Evolutionary conservation across 2,797 vertebrate genomes (phyloP), one percentile per base, ranked within the genome.

Genomic region (Acrocephalus scirpaceus): DNA sequence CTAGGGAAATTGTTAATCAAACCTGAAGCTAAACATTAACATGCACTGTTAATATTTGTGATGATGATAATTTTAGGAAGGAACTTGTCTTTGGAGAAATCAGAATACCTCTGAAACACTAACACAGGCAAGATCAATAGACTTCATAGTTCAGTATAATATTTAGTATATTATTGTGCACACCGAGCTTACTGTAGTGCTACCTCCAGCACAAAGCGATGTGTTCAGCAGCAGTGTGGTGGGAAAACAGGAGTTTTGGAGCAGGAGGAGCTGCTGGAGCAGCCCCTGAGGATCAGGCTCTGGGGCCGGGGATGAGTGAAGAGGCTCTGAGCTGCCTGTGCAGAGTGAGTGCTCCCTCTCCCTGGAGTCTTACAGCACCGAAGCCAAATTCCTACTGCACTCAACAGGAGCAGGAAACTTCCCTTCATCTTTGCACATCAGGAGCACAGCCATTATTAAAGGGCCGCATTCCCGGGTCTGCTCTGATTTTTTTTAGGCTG

Each of bases 1-100:
- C 51, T 80, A 83, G 87, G 78, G 70, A 95, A 93, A 91, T 70
- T 69, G 48, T 82, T 95, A 85, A 92, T 88, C 93, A 96, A 92
- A 92, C 57, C 38, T 54, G 38, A 25, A 89, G 76, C 80, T 92
- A 86, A 95, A 64, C 23, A 18, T 36, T 58, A 36, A 36, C 23
- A 86, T 10, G 40, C 58, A 69, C 47, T 13, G 36, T 93, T 93
- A 93, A 90, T 86, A 95, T 96, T 95, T 93, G 93, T 77, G 77
- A 86, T 29, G 27, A 10, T 6, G 48, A 26, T 13, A 66, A 89
- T 22, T 88, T 91, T 65, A 92, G 42, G 79, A 93, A 93, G 58
- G 51, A 90, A 42, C 53, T 82, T 62, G 57, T 77, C 56, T 79
- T 88, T 69, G 73, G 62, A 71, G 86, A 84, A 91, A 54, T 20